Evolutionary conservation across 2,888 invertebrate genomes (phyloP).

Genomic region (Metalampra italica): DNA sequence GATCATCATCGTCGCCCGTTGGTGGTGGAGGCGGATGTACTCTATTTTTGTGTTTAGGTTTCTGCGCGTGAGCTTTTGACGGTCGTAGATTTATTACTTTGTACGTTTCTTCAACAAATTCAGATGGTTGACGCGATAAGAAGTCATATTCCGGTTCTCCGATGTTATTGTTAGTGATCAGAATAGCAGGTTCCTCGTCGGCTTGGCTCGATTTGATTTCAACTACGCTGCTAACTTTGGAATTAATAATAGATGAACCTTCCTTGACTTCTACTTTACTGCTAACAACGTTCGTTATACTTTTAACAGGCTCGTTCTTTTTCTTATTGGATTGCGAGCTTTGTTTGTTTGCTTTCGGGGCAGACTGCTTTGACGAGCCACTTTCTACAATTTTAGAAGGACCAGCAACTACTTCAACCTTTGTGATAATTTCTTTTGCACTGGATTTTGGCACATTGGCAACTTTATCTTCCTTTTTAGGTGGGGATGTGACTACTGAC

Average conservation of each 20-base stretch:
- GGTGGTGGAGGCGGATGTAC: conserved; percentile 59
- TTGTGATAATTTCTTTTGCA: conserved; percentile 63
- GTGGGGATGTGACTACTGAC: conserved; percentile 55
- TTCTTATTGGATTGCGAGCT: conserved; percentile 37
- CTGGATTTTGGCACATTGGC: conserved; percentile 65
- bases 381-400: conserved; percentile 69
- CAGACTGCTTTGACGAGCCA: conserved; percentile 42
- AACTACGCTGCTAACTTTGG: conserved; percentile 44
- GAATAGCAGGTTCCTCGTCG: conserved; percentile 78
- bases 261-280: conserved; percentile 74
- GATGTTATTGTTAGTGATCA: conserved; percentile 83
- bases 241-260: conserved; percentile 44
- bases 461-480: conserved; percentile 68
- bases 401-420: conserved; percentile 78
- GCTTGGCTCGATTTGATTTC: conserved; percentile 69
- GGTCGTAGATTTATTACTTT: conserved; percentile 89
- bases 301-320: conserved; percentile 53
- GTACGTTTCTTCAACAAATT: conserved; percentile 91
- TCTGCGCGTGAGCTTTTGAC: conserved; percentile 74
- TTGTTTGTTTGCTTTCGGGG: conserved; percentile 49
- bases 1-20: conserved; percentile 80
- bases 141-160: conserved; percentile 92
- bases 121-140: conserved; percentile 89
- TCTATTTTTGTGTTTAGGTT: conserved; percentile 69
- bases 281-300: conserved; percentile 58